Base-by-base conservation (phyloP, 2,113 vertebrate genomes). In the Aythya baeri region DNA sequence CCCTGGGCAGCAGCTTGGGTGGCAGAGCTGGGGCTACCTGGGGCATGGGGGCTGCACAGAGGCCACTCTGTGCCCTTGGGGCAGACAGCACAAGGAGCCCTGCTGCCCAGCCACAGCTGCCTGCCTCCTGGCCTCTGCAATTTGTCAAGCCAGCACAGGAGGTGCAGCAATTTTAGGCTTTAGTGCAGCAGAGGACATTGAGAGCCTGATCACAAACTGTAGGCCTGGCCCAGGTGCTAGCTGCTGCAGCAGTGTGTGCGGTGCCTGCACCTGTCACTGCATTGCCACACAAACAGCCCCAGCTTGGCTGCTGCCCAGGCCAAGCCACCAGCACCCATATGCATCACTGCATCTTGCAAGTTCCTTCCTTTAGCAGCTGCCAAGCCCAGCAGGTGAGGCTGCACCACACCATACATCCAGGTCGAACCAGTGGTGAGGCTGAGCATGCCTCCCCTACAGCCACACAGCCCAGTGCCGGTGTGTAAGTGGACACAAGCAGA, bases 401-500 rank as follows among this genome's bases (percentile, higher is more conserved):
- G 75, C 32, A 9, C 63, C 17, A 34, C 8, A 29, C 46, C 9
- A 0, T 0, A 7, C 36, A 36, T 49, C 21, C 7, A 15, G 63
- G 34, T 44, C 18, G n/a, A n/a, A 29, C 13, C 49, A 29, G 55
- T 17, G 17, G 71, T 1, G 4, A 34, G 59, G 66, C 14, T 29
- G 65, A 49, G 17, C 8, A 0, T 8, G 49, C n/a, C 41, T 32
- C 22, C 36, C 17, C 4, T 0, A 3, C 9, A 17, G 84, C 25
- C 29, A 36, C 44, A 17, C 0, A 1, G 13, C 32, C 66, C 38
- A 4, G 54, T 65, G 38, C 31, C 12, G 25, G 36, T 34, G 41
- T 11, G 18, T 7, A 17, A 22, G 58, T 31, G 17, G 4, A 7
- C 0, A 1, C n/a, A 29, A 21, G 3, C 34, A 43, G 66, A 49